Percentiles rank a stretch among this genome's conserved stretches.
Evolutionary conservation across 1,140 invertebrate genomes (phyloP).

Genomic region (Antheraea mylitta): DNA sequence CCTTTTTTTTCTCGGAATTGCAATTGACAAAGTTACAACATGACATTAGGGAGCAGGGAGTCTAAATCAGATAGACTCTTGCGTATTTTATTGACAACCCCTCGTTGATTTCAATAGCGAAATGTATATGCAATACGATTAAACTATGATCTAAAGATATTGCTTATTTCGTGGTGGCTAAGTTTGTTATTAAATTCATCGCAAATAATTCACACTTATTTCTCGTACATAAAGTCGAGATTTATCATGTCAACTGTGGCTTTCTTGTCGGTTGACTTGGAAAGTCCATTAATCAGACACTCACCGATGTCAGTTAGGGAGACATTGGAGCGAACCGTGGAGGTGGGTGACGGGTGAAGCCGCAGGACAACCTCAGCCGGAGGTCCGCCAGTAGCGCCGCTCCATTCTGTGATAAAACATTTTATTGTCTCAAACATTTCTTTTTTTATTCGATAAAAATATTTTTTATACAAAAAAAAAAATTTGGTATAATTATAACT

Average conservation of each 20-base stretch:
- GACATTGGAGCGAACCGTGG: conserved; percentile 43
- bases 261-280: background rate
- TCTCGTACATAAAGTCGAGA: background rate
- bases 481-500: background rate
- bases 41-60: too few species aligned
- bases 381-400: conserved; percentile 62
- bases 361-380: conserved; percentile 63
- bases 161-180: too few species aligned
- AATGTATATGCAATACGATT: too few species aligned
- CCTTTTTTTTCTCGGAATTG: too few species aligned
- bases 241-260: background rate
- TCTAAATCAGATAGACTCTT: too few species aligned
- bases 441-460: background rate
- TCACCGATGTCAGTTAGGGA: conserved; percentile 48
- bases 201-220: too few species aligned
- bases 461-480: background rate
- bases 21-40: too few species aligned
- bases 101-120: too few species aligned
- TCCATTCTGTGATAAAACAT: conserved; percentile 54
- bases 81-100: too few species aligned
- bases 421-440: background rate
- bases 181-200: too few species aligned
- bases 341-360: conserved; percentile 46
- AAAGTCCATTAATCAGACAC: conserved; percentile 16
- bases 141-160: too few species aligned